Percentiles rank a stretch among this genome's conserved stretches.
Conservation (phyloP, 2,113 vertebrate genomes). For the Ramphastos sulfuratus region DNA sequence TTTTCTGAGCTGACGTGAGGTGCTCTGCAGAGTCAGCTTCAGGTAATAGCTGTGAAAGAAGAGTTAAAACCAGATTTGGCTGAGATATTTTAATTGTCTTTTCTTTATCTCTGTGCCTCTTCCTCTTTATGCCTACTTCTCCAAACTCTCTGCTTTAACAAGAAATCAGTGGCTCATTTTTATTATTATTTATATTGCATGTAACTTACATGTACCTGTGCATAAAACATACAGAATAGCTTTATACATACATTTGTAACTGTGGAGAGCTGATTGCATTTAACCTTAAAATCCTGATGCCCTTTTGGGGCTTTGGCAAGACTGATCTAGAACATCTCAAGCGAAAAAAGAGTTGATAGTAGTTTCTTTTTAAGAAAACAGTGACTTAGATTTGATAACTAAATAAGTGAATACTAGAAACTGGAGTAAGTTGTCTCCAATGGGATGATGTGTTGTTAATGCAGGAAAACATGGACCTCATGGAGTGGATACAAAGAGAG, state of each 20-base stretch:
- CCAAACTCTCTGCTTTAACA: background rate
- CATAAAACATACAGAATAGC: background rate
- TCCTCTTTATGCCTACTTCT: background rate
- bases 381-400: background rate
- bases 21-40: background rate
- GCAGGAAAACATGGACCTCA: background rate
- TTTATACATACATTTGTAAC: background rate
- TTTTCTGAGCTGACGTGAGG: background rate
- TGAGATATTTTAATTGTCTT: background rate
- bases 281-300: background rate
- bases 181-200: background rate
- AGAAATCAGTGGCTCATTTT: background rate
- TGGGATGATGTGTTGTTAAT: background rate
- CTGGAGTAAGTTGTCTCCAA: background rate
- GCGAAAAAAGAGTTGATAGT: background rate
- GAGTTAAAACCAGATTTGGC: background rate
- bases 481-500: too few species aligned
- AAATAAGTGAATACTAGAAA: background rate
- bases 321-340: background rate
- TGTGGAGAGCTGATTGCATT: background rate
- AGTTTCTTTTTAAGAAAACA: background rate
- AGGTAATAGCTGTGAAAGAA: background rate
- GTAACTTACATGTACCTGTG: background rate
- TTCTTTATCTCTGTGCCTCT: background rate
- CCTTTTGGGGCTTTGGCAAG: background rate